Percentiles rank a stretch among this genome's conserved stretches.
phyloP scores from a whole-genome alignment of 2,888 invertebrate species.

The Halocaridina rubra region DNA sequence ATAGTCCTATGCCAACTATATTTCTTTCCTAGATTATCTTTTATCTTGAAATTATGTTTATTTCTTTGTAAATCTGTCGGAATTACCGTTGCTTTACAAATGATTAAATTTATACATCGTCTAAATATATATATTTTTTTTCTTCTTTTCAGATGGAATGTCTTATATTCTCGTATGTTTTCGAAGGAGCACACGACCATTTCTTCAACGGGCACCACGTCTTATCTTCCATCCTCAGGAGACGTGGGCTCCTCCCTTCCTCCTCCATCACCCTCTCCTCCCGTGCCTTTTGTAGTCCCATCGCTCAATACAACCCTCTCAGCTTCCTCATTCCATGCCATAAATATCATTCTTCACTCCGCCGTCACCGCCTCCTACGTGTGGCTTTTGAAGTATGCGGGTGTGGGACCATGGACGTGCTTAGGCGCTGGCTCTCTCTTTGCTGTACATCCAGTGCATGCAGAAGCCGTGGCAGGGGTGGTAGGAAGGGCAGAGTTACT shows the following conservation, averaged over 20 bases:
- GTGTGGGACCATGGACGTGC: constrained; percentile 68
- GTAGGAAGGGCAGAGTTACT: constrained; percentile 95
- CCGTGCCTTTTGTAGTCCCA: constrained; percentile 37
- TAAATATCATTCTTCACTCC: constrained; percentile 71
- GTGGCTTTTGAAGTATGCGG: constrained; percentile 66
- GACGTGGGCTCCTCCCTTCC: neutral
- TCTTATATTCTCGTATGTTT: neutral
- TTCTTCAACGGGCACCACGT: neutral
- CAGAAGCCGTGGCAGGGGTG: constrained; percentile 94
- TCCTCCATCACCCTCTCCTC: neutral
- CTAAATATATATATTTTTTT: neutral
- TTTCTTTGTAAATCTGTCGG: too few relatives aligned
- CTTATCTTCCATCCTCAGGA: neutral
- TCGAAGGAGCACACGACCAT: neutral
- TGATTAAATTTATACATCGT: neutral
- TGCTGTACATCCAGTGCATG: constrained; percentile 96
- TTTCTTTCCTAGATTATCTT: too few relatives aligned
- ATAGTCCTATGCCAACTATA: too few relatives aligned
- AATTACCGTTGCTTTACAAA: too few relatives aligned
- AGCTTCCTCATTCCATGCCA: constrained; percentile 73
- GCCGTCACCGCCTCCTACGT: constrained; percentile 70
- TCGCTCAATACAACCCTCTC: constrained; percentile 40
- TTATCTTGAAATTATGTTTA: too few relatives aligned
- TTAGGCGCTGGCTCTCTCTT: constrained; percentile 84
- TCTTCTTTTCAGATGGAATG: constrained; percentile 36